Evolutionary conservation across 2,888 invertebrate species (phyloP), one percentile per base, ranked within the genome.

Genomic region (Drepana falcataria): DNA sequence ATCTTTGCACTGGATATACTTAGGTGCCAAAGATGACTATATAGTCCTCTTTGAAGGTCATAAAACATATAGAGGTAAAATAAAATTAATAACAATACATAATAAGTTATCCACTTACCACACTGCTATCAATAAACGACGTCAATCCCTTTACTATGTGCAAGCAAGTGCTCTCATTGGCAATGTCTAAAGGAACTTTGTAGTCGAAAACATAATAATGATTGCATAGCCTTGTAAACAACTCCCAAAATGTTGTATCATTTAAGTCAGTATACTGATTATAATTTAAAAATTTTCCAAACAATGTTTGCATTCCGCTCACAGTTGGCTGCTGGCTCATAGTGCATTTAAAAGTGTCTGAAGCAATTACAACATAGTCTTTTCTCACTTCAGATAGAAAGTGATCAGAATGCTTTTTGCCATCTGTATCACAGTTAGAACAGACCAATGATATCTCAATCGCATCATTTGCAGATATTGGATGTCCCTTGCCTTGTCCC

Each of bases 151-250:
- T 68, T n/a, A 86, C 63, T 35, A 85, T 71, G 58, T 83, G 63
- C 48, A 79, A 61, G 35, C 77, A 69, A 63, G 86, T 79, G n/a
- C 79, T 66, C 57, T 77, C 77, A 66, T 65, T 78, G 3, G 87
- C 57, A 53, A 89, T 64, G 35, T 81, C 81, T 48, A 61, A 61
- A 40, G 83, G 61, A 9, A 81, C 72, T 41, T 75, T 80, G 73
- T 77, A 75, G 47, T 79, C 73, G 53, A 89, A 82, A 6, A 90
- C 83, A 71, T 81, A 84, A 66, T 78, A 87, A 63, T 91, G 91
- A 56, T 81, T 76, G 51, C 82, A 81, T 33, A 89, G 59, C 47
- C 79, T 69, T 35, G 62, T 65, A 47, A 87, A 70, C 21, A 90
- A 64, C 35, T 71, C 63, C 83, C 87, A 87, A 61, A 78, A 85